A percentile compares a stretch with the other conserved stretches of the same genome.
These are phyloP conservation scores for Rhyacophila brunnea DNA, from an alignment of 1,140 invertebrate genomes.

Conservation along the genomic window DNA sequence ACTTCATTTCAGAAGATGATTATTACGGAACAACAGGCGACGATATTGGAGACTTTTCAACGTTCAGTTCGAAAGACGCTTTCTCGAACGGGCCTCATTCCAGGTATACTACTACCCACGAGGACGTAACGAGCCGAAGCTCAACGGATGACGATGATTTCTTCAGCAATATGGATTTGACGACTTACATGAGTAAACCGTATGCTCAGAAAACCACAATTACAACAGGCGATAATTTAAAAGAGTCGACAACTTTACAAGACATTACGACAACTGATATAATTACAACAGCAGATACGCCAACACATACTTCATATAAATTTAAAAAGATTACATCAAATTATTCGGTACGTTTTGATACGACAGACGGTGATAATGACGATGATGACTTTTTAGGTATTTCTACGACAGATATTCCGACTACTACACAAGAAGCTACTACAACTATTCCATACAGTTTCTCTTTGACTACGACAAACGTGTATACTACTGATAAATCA, in stretches of 20 bases:
- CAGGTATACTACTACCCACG: background rate
- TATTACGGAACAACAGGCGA: constrained; percentile 8
- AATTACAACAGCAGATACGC: constrained; percentile 1
- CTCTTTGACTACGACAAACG: background rate
- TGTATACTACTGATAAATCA: background rate
- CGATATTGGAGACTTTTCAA: background rate
- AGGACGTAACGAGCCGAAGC: too few relatives aligned
- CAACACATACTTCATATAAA: background rate
- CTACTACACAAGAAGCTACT: constrained; percentile 2
- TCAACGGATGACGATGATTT: too few relatives aligned
- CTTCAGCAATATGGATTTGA: background rate
- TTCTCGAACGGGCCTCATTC: too few relatives aligned
- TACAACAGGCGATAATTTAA: background rate
- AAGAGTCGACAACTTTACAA: background rate
- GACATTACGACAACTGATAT: constrained; percentile 7
- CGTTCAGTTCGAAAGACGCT: too few relatives aligned
- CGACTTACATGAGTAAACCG: constrained; percentile 6
- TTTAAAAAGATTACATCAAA: too few relatives aligned
- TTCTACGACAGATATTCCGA: background rate
- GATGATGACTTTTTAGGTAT: background rate
- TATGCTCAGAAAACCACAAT: background rate
- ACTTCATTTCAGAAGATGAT: constrained; percentile 8
- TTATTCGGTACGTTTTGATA: too few relatives aligned
- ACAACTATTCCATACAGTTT: background rate
- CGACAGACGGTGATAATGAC: background rate